Evolutionary conservation across 2,888 invertebrate species (phyloP), one percentile per base, ranked within the genome.

Genomic region (Eurytoma adleriae): DNA sequence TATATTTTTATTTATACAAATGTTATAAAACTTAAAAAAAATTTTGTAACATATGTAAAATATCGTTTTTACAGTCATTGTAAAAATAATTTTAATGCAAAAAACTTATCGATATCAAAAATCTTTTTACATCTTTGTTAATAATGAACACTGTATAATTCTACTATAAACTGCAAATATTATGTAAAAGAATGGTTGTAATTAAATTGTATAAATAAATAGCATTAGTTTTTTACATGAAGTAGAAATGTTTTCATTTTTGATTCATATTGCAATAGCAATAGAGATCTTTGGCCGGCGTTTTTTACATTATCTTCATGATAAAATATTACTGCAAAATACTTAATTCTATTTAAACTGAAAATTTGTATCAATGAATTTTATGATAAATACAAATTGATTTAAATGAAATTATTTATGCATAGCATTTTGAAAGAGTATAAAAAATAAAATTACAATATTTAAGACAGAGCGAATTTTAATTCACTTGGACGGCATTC

Each of bases 11-110:
- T 85, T 88, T 83, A 80, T 88, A 88, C 82, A 88, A 87, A 87
- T 84, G 20, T 86, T 88, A 87, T 83, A 88, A 88, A 88, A 87
- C 84, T 85, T 86, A 85, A 85, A 87, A 40, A 84, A 84, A 85
- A 84, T 68, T 78, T 40, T 82, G 73, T 71, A 79, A 82, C 70
- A 79, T 66, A 62, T 67, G 13, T 57, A 77, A 71, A 62, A 62
- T 14, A 16, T 66, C 74, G 68, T 71, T 70, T 71, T 71, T 56
- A 68, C 57, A 12, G 5, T 30, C 20, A 57, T 48, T 69, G 66
- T 57, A 79, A 69, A 76, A 79, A 76, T 82, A 78, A 77, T 16
- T 67, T 76, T 62, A n/a, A 67, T 54, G 50, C 18, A 66, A 71
- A 18, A 50, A 78, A 81, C 20, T 54, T 72, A 3, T 69, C 16